Conservation (phyloP, 2,888 invertebrate species). For the Aradus depressus region DNA sequence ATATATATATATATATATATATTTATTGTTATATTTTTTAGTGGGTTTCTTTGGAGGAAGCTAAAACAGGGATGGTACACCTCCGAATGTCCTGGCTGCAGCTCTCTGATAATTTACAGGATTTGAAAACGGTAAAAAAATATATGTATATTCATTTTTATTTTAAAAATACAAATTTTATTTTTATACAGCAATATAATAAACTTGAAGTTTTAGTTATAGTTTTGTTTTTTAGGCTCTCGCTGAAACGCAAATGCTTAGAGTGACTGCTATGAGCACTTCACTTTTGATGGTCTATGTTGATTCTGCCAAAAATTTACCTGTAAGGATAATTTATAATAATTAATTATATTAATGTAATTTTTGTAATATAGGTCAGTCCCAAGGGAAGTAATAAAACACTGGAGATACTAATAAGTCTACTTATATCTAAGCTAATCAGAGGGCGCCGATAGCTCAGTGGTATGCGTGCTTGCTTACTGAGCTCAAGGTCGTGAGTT, state of each 20-base stretch:
- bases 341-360: not conserved
- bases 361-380: too few relatives aligned
- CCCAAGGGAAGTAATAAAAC: too few relatives aligned
- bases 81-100: slow-evolving; percentile 81
- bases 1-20: too few relatives aligned
- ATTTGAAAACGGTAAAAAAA: slow-evolving; percentile 58
- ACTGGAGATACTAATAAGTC: too few relatives aligned
- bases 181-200: not conserved
- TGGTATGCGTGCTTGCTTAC: too few relatives aligned
- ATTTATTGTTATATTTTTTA: too few relatives aligned
- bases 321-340: slow-evolving; percentile 49
- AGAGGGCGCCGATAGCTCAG: too few relatives aligned
- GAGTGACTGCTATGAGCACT: slow-evolving; percentile 63
- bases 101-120: slow-evolving; percentile 55
- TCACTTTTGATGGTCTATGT: slow-evolving; percentile 75
- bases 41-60: slow-evolving; percentile 93
- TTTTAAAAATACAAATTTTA: not conserved
- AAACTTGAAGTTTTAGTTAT: not conserved
- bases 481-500: too few relatives aligned
- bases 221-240: slow-evolving; percentile 47
- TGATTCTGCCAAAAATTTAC: slow-evolving; percentile 83
- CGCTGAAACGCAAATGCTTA: slow-evolving; percentile 59
- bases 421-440: too few relatives aligned
- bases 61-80: slow-evolving; percentile 89
- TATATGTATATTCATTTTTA: not conserved